A percentile compares a stretch with the other conserved stretches of the same genome.
phyloP scores from a whole-genome alignment of 1,140 invertebrate species.

The honey bee (Apis mellifera) region Amel_HAv3.1 CM009932.2:16068501-16069000 shows the following conservation, averaged over 20 bases:
- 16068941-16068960: slow-evolving; percentile 71
- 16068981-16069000: slow-evolving; percentile 25
- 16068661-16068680: slow-evolving; percentile 50
- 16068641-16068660: slow-evolving; percentile 51
- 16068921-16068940: slow-evolving; percentile 72
- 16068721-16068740: slow-evolving; percentile 80
- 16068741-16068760: slow-evolving; percentile 69
- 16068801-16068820: slow-evolving; percentile 1
- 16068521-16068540: slow-evolving; percentile 79
- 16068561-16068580: slow-evolving; percentile 45
- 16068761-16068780: slow-evolving; percentile 60
- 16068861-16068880: no score
- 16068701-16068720: slow-evolving; percentile 38
- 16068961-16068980: slow-evolving; percentile 71
- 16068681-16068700: slow-evolving; percentile 53
- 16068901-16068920: slow-evolving; percentile 66
- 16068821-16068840: neutral
- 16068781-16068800: slow-evolving; percentile 67
- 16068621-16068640: slow-evolving; percentile 13
- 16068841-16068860: neutral
- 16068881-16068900: slow-evolving; percentile 29
- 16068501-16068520: slow-evolving; percentile 81
- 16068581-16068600: slow-evolving; percentile 71
- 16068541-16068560: slow-evolving; percentile 76
- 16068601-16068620: slow-evolving; percentile 51